A percentile compares a stretch with the other conserved stretches of the same genome.
Conservation (phyloP, 1,140 invertebrate species). For the Schlechtendalia chinensis region DNA sequence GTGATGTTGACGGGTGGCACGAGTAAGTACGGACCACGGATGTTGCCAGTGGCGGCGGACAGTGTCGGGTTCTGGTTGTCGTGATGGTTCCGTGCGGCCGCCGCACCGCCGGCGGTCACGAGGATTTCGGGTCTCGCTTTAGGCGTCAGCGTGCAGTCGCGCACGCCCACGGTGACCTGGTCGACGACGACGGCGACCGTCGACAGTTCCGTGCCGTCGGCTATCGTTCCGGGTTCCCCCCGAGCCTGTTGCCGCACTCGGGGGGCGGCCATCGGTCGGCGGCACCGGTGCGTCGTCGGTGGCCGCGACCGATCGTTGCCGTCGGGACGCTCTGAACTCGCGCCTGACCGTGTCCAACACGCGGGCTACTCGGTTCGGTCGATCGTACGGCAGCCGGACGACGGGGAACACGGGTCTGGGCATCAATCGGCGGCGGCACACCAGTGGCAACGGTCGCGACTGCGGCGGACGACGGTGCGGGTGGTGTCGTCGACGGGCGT, state of each 20-base stretch:
- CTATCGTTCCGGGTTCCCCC: not conserved
- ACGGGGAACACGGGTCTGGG: conserved; percentile 28
- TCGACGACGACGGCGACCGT: not conserved
- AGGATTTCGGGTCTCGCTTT: conserved; percentile 28
- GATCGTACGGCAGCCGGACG: conserved; percentile 33
- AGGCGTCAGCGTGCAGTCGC: conserved; percentile 26
- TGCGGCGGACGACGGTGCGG: not conserved
- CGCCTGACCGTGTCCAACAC: conserved; percentile 13
- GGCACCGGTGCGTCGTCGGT: not conserved
- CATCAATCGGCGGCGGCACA: conserved; percentile 43
- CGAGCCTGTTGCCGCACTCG: not conserved
- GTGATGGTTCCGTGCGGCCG: not conserved
- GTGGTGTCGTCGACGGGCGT: not conserved
- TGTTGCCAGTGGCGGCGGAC: not conserved
- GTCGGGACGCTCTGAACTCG: not conserved
- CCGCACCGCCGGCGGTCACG: not conserved
- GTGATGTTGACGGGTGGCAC: conserved; percentile 38
- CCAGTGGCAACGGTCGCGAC: conserved; percentile 14
- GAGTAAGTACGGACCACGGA: not conserved
- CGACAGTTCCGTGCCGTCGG: not conserved
- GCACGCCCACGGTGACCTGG: conserved; percentile 16
- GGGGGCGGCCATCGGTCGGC: not conserved
- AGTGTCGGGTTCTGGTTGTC: not conserved
- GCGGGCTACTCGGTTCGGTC: conserved; percentile 8
- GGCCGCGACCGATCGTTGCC: not conserved